These are phyloP conservation scores for Drosophila anceps DNA, from an alignment of 2,888 invertebrate species.

Conservation along the genomic window DNA sequence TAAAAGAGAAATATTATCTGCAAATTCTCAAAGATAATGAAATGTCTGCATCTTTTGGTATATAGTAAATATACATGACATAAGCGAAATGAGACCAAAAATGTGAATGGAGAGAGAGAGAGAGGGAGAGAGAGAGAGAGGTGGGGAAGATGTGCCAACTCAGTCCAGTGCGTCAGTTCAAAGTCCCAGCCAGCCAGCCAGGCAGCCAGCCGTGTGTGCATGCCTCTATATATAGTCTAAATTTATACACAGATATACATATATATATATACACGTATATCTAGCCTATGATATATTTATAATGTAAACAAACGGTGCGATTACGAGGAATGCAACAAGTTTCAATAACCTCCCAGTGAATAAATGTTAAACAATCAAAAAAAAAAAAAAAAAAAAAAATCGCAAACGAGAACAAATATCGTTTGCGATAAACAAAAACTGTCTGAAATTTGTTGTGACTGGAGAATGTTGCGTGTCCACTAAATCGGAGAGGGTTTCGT, in stretches of 20 bases:
- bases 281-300: constrained; percentile 50
- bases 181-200: constrained; percentile 40
- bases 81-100: constrained; percentile 16
- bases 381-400: too few relatives aligned
- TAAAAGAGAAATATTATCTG: neutral
- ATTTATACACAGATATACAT: constrained; percentile 32
- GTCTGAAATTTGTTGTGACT: constrained; percentile 8
- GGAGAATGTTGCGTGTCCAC: constrained; percentile 27
- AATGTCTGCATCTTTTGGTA: neutral
- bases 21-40: neutral
- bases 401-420: constrained; percentile 30
- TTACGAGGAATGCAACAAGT: constrained; percentile 68
- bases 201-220: constrained; percentile 20
- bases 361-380: constrained; percentile 34
- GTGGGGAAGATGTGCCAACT: constrained; percentile 8
- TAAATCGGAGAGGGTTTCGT: constrained; percentile 22
- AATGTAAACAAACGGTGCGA: constrained; percentile 67
- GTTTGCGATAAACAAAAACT: constrained; percentile 42
- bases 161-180: constrained; percentile 56
- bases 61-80: constrained; percentile 17
- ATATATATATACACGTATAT: constrained; percentile 23
- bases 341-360: constrained; percentile 70
- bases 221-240: constrained; percentile 22
- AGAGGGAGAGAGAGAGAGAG: too few relatives aligned
- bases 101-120: neutral